phyloP scores from a whole-genome alignment of 2,888 invertebrate genomes.

The Microplitis manilae region DNA sequence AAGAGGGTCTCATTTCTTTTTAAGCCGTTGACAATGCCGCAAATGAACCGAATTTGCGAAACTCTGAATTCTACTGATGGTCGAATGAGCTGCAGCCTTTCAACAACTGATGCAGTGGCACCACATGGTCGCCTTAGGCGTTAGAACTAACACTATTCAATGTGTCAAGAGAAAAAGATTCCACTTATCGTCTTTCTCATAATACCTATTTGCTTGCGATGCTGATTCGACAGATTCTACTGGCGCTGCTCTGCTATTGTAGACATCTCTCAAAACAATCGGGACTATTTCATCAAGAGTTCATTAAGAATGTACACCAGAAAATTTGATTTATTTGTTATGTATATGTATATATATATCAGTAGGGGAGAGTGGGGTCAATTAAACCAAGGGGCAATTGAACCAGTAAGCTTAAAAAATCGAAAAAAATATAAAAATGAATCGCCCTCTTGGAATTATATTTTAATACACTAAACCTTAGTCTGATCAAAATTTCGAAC shows the following conservation, averaged over 20 bases:
- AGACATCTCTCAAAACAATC: background rate
- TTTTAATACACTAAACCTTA: too few relatives aligned
- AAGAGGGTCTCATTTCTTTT: slow-evolving; percentile 66
- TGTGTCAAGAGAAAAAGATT: slow-evolving; percentile 66
- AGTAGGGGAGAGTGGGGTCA: too few relatives aligned
- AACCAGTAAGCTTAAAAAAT: too few relatives aligned
- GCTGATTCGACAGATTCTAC: slow-evolving; percentile 56
- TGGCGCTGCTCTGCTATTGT: slow-evolving; percentile 45
- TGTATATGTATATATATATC: background rate
- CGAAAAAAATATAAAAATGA: too few relatives aligned
- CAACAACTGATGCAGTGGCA: slow-evolving; percentile 60
- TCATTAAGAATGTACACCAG: slow-evolving; percentile 60
- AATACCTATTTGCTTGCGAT: slow-evolving; percentile 39
- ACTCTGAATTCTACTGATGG: slow-evolving; percentile 53
- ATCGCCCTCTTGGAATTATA: too few relatives aligned
- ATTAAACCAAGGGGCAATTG: too few relatives aligned
- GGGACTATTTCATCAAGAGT: slow-evolving; percentile 50
- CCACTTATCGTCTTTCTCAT: slow-evolving; percentile 38
- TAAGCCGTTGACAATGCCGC: slow-evolving; percentile 69
- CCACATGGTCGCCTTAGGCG: slow-evolving; percentile 60
- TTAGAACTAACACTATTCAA: slow-evolving; percentile 71
- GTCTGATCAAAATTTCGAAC: too few relatives aligned
- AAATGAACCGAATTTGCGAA: slow-evolving; percentile 72
- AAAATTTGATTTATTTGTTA: background rate
- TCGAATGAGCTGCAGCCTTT: slow-evolving; percentile 30